Percentiles rank a stretch among this genome's conserved stretches.
Evolutionary conservation across 2,797 vertebrate genomes (phyloP).

Genomic region (Cichlasoma orientale): DNA sequence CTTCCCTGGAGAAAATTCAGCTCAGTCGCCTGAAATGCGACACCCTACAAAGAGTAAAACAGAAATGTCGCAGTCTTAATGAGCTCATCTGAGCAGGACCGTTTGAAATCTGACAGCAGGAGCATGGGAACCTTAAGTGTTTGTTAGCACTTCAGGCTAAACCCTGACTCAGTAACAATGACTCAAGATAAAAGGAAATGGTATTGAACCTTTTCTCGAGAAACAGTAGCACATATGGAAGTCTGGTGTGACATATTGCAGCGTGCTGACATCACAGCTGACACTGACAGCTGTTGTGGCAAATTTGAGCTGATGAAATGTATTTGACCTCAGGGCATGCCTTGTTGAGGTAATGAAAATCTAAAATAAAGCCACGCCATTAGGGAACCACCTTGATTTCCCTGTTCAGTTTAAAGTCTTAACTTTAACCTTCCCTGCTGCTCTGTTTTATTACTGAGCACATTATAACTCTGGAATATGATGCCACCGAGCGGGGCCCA

Average conservation of each 20-base stretch:
- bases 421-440: slow-evolving; percentile 64
- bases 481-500: slow-evolving; percentile 48
- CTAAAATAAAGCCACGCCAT: slow-evolving; percentile 66
- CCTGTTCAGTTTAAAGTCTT: slow-evolving; percentile 63
- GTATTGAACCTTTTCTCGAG: neutral
- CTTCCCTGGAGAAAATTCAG: slow-evolving; percentile 24
- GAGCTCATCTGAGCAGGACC: slow-evolving; percentile 7
- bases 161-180: neutral
- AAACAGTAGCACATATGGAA: neutral
- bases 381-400: slow-evolving; percentile 68
- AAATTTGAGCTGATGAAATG: slow-evolving; percentile 48
- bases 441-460: slow-evolving; percentile 61
- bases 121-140: neutral
- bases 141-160: slow-evolving; percentile 15
- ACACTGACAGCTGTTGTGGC: slow-evolving; percentile 23
- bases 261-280: slow-evolving; percentile 1
- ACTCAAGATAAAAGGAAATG: slow-evolving; percentile 7
- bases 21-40: slow-evolving; percentile 24
- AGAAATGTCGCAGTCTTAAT: slow-evolving; percentile 21
- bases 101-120: slow-evolving; percentile 16
- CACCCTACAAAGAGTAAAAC: slow-evolving; percentile 10
- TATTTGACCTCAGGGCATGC: slow-evolving; percentile 58
- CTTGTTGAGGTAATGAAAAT: slow-evolving; percentile 68
- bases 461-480: slow-evolving; percentile 47
- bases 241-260: slow-evolving; percentile 29